Evolutionary conservation across 2,888 invertebrate species (phyloP).

Genomic region (Empis stercorea): DNA sequence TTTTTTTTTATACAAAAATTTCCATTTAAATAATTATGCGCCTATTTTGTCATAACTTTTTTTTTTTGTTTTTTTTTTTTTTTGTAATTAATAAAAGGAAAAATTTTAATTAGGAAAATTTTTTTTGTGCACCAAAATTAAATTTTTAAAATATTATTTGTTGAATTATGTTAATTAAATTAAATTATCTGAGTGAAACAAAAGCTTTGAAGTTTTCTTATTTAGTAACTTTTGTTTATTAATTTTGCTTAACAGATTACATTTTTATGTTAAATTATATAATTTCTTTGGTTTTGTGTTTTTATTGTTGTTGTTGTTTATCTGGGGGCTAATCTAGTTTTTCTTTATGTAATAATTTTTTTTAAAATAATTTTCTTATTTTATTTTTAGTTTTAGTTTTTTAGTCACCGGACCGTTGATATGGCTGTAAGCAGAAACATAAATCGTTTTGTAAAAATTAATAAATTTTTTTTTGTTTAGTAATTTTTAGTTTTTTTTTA

Average conservation of each 20-base stretch:
- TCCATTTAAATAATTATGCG: too few species aligned
- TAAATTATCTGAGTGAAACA: background rate
- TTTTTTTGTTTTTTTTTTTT: too few species aligned
- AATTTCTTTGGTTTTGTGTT: constrained; percentile 1
- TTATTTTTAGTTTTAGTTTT: constrained; percentile 12
- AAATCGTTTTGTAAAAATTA: constrained; percentile 9
- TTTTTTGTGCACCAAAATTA: too few species aligned
- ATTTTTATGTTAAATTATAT: too few species aligned
- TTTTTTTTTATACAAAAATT: too few species aligned
- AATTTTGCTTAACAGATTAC: too few species aligned
- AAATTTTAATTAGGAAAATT: background rate
- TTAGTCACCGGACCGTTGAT: constrained; percentile 39
- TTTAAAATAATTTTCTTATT: constrained; percentile 1
- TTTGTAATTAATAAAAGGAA: too few species aligned
- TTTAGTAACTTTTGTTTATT: too few species aligned
- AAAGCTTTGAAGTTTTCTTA: too few species aligned
- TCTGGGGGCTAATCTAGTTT: too few species aligned
- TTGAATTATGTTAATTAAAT: constrained; percentile 11
- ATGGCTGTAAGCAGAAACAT: constrained; percentile 30
- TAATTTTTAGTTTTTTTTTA: background rate
- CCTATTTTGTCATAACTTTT: too few species aligned
- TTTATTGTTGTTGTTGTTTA: constrained; percentile 4
- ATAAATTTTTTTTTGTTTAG: constrained; percentile 1
- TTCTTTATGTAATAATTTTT: background rate
- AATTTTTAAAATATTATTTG: constrained; percentile 2